phyloP scores from a whole-genome alignment of 1,140 invertebrate genomes.

The Tetragonula clypearis region DNA sequence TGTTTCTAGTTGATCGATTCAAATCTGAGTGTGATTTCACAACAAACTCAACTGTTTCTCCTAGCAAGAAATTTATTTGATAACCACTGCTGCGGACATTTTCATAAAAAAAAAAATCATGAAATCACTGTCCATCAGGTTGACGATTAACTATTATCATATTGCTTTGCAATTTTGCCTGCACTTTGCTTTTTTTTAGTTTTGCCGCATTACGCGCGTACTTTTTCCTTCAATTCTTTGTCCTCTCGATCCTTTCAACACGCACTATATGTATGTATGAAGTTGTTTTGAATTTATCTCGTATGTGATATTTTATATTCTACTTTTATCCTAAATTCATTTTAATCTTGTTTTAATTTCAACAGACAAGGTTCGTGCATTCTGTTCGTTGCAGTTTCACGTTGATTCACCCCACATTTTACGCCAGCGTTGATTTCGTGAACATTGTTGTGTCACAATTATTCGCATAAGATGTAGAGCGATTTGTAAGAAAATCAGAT shows the following conservation, averaged over 20 bases:
- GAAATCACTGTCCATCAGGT: constrained; percentile 79
- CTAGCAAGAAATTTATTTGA: constrained; percentile 86
- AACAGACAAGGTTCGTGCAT: background rate
- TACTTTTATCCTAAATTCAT: background rate
- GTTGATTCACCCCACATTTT: background rate
- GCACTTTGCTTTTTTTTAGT: background rate
- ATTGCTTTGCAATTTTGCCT: constrained; percentile 18
- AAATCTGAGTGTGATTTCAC: constrained; percentile 86
- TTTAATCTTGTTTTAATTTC: background rate
- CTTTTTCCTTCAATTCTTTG: no score
- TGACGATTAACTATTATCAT: constrained; percentile 57
- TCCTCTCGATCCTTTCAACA: no score
- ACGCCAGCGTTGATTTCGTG: background rate
- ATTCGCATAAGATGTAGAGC: background rate
- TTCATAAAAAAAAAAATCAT: constrained; percentile 84
- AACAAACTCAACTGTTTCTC: constrained; percentile 83
- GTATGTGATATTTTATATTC: background rate
- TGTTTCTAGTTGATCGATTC: constrained; percentile 83
- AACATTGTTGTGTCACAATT: background rate
- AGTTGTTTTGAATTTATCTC: background rate
- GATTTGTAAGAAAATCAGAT: background rate
- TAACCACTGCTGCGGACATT: constrained; percentile 83
- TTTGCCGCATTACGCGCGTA: background rate
- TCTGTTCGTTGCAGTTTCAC: background rate
- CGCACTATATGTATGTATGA: no score